A percentile compares a stretch with the other conserved stretches of the same genome.
These are phyloP conservation scores for Cinara cedri DNA, from an alignment of 2,888 invertebrate genomes.

Conservation along the genomic window DNA sequence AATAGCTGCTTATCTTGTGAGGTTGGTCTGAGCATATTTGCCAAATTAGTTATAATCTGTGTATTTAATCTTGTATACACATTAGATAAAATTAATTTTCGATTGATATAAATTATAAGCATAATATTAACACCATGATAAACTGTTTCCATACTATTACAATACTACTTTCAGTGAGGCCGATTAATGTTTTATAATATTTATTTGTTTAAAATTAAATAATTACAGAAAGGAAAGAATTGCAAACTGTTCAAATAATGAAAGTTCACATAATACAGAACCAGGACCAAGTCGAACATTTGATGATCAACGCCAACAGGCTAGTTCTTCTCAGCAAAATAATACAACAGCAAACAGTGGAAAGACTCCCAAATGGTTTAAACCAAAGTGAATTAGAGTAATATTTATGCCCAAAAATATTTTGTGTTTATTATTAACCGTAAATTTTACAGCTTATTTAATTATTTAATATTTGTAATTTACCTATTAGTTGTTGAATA, in stretches of 20 bases:
- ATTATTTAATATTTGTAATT: no score
- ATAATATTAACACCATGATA: neutral
- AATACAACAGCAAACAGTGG: conserved; percentile 5
- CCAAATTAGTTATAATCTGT: neutral
- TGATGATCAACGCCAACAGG: neutral
- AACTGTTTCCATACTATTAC: no score
- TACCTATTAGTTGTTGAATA: neutral
- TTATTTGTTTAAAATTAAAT: neutral
- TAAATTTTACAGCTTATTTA: no score
- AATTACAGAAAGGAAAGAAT: conserved; percentile 42
- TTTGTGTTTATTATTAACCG: neutral
- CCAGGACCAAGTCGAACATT: conserved; percentile 19
- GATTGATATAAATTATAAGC: no score
- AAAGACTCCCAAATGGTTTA: conserved; percentile 51
- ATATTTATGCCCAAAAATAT: neutral
- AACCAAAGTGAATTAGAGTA: conserved; percentile 17
- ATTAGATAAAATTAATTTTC: no score
- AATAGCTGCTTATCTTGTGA: conserved; percentile 67
- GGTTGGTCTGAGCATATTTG: conserved; percentile 31
- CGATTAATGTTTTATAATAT: no score
- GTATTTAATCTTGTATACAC: neutral
- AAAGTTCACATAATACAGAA: neutral
- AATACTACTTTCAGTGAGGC: no score
- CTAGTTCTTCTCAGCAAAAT: neutral
- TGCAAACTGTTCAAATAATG: neutral